Percentiles rank a stretch among this genome's conserved stretches.
These are phyloP conservation scores for Agapetus fuscipes DNA, from an alignment of 2,888 invertebrate species.

Conservation along the genomic window DNA sequence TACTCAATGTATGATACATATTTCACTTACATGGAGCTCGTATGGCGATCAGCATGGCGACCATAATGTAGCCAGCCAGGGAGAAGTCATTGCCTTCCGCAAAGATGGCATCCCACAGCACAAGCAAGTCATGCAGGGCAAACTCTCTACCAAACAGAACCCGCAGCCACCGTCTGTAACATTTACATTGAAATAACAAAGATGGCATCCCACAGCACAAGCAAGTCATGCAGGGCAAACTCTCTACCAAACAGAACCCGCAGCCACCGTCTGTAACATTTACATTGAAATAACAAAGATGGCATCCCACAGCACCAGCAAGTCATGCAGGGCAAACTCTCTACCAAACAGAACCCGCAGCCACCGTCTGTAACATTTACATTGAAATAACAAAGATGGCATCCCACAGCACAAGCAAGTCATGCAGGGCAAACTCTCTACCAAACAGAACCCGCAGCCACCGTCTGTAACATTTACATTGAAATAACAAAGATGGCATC, in stretches of 20 bases:
- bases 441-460: conserved; percentile 79
- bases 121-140: conserved; percentile 63
- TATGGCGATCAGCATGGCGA: conserved; percentile 68
- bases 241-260: conserved; percentile 75
- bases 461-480: too few relatives aligned
- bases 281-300: too few relatives aligned
- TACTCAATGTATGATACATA: too few relatives aligned
- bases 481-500: conserved; percentile 77
- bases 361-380: conserved; percentile 84
- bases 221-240: conserved; percentile 66
- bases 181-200: too few relatives aligned
- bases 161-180: conserved; percentile 77
- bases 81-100: conserved; percentile 51
- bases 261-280: conserved; percentile 79
- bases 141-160: conserved; percentile 79
- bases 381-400: conserved; percentile 75
- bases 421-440: conserved; percentile 69
- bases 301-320: conserved; percentile 74
- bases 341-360: conserved; percentile 72
- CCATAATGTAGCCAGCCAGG: conserved; percentile 57
- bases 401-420: conserved; percentile 72
- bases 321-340: conserved; percentile 69
- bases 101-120: conserved; percentile 78
- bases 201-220: conserved; percentile 75
- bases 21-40: conserved; percentile 59